These are phyloP conservation scores for Sinocyclocheilus grahami DNA, from an alignment of 2,113 vertebrate genomes.

Conservation along the genomic window DNA sequence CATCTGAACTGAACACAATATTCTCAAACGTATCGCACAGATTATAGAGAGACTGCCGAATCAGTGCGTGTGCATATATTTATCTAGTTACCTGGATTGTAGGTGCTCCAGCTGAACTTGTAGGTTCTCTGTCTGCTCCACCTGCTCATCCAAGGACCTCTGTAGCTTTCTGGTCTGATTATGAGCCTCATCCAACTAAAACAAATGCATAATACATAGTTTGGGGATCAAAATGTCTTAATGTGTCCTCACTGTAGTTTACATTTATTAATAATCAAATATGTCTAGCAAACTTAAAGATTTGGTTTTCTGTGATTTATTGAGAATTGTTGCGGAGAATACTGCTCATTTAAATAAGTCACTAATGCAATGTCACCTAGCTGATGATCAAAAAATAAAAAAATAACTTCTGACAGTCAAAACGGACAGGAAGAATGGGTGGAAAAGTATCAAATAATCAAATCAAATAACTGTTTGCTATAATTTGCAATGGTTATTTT, in stretches of 20 bases:
- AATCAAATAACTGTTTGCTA: neutral
- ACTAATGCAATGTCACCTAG: neutral
- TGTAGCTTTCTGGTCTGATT: constrained; percentile 89
- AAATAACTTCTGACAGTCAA: neutral
- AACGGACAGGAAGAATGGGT: neutral
- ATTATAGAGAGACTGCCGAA: neutral
- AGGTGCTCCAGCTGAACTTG: constrained; percentile 90
- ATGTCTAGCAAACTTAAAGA: no score
- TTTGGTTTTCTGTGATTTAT: no score
- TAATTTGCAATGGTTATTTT: no score
- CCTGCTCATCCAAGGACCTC: constrained; percentile 90
- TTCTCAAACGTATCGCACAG: neutral
- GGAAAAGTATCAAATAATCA: neutral
- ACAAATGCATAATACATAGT: neutral
- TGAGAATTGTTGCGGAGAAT: no score
- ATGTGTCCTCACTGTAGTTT: neutral
- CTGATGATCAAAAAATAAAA: neutral
- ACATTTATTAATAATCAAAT: neutral
- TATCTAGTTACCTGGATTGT: constrained; percentile 81
- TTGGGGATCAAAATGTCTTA: neutral
- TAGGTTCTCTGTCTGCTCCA: constrained; percentile 86
- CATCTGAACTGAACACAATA: constrained; percentile 8
- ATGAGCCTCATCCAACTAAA: constrained; percentile 82
- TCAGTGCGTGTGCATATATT: constrained; percentile 27
- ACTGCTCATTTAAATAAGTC: no score